Conservation (phyloP, 2,797 vertebrate species). For the Nothura maculosa region DNA sequence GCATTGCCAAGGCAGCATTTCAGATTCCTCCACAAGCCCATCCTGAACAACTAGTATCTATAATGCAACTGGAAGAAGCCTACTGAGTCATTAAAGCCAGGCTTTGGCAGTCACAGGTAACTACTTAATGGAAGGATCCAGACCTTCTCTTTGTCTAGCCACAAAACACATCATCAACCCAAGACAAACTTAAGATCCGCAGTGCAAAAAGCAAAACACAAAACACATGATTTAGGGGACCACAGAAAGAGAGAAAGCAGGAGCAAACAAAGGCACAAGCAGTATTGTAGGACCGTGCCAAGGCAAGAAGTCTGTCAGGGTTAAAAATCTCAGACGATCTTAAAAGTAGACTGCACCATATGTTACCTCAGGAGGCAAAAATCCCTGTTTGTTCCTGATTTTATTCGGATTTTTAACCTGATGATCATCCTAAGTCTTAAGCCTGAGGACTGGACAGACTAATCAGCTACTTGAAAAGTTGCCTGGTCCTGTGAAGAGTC, state of each 20-base stretch:
- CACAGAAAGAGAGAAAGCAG: neutral
- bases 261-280: neutral
- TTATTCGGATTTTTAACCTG: neutral
- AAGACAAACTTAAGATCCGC: neutral
- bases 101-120: neutral
- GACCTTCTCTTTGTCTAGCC: neutral
- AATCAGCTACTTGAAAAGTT: accelerated
- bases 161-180: neutral
- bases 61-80: neutral
- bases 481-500: neutral
- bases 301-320: neutral
- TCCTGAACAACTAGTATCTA: neutral
- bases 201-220: neutral
- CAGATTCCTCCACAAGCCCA: neutral
- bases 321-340: neutral
- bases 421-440: neutral
- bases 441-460: neutral
- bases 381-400: neutral
- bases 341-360: neutral
- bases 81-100: neutral
- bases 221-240: neutral
- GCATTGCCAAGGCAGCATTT: neutral
- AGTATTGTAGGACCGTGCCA: neutral
- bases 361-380: neutral
- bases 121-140: neutral